Evolutionary conservation across 2,888 invertebrate species (phyloP).

Genomic region (Troilus luridus): DNA sequence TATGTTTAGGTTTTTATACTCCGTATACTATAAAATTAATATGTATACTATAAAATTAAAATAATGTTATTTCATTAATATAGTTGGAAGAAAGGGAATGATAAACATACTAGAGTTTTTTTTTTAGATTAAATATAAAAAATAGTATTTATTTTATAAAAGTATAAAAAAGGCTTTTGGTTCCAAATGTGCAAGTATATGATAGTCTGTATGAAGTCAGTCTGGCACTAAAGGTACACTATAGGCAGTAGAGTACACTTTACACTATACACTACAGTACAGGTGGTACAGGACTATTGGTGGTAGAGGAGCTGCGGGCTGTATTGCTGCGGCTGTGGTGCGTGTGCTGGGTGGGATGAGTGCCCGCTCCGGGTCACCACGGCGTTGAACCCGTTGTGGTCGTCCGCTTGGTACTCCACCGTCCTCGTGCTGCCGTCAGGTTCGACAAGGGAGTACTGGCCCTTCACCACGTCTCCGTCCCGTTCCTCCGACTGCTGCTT

Average conservation of each 20-base stretch:
- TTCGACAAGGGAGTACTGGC: slow-evolving; percentile 76
- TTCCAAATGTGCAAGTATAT: slow-evolving; percentile 7
- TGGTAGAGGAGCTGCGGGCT: background rate
- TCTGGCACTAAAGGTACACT: slow-evolving; percentile 50
- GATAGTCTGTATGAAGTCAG: background rate
- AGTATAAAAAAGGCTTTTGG: slow-evolving; percentile 15
- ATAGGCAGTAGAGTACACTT: background rate
- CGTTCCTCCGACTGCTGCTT: slow-evolving; percentile 82
- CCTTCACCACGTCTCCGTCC: slow-evolving; percentile 80
- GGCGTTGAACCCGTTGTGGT: slow-evolving; percentile 81
- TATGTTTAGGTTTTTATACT: too few relatives aligned
- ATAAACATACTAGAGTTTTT: background rate
- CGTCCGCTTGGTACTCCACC: slow-evolving; percentile 82
- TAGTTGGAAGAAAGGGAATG: background rate
- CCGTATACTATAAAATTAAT: too few relatives aligned
- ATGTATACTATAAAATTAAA: too few relatives aligned
- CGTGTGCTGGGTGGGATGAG: slow-evolving; percentile 60
- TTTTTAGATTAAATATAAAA: slow-evolving; percentile 28
- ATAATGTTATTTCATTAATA: too few relatives aligned
- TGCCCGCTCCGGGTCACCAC: slow-evolving; percentile 69
- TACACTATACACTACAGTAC: background rate
- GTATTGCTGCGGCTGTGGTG: background rate
- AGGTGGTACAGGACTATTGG: background rate
- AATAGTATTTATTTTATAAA: slow-evolving; percentile 36
- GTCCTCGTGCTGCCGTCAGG: slow-evolving; percentile 81